phyloP scores from a whole-genome alignment of 2,888 invertebrate species.

The Scelioninae gen. 1 region DNA sequence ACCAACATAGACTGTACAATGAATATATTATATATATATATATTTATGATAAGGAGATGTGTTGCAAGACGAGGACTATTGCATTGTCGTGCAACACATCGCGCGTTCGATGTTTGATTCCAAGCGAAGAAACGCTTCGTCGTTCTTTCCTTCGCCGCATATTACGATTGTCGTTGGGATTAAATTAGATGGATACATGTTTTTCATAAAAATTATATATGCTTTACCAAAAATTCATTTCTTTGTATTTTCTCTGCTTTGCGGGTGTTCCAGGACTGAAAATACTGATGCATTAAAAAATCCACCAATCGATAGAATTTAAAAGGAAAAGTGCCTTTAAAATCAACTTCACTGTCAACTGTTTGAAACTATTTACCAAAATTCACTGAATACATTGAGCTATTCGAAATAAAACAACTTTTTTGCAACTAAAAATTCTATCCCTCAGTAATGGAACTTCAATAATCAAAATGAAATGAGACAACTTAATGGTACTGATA shows the following conservation, averaged over 20 bases:
- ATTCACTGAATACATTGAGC: too few species aligned
- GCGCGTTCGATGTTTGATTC: conserved; percentile 79
- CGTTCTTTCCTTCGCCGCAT: conserved; percentile 73
- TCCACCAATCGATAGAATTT: too few species aligned
- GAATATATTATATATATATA: conserved; percentile 32
- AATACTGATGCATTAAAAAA: too few species aligned
- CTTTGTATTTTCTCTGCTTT: neutral
- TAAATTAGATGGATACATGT: conserved; percentile 74
- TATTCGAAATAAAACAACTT: too few species aligned
- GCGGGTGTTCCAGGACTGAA: conserved; percentile 15
- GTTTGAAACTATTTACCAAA: too few species aligned
- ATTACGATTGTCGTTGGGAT: conserved; percentile 79
- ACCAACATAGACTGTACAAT: conserved; percentile 76
- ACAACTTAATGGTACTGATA: too few species aligned
- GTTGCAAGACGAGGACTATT: conserved; percentile 74
- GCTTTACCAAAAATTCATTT: neutral
- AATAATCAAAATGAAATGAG: too few species aligned
- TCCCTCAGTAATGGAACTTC: too few species aligned
- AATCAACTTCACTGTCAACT: too few species aligned
- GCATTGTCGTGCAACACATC: conserved; percentile 76
- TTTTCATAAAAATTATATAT: conserved; percentile 17
- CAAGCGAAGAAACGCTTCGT: conserved; percentile 75
- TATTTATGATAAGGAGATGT: conserved; percentile 70
- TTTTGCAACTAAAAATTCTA: too few species aligned
- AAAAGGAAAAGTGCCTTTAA: too few species aligned